phyloP scores from a whole-genome alignment of 2,797 vertebrate genomes.

The Salmo trutta region DNA sequence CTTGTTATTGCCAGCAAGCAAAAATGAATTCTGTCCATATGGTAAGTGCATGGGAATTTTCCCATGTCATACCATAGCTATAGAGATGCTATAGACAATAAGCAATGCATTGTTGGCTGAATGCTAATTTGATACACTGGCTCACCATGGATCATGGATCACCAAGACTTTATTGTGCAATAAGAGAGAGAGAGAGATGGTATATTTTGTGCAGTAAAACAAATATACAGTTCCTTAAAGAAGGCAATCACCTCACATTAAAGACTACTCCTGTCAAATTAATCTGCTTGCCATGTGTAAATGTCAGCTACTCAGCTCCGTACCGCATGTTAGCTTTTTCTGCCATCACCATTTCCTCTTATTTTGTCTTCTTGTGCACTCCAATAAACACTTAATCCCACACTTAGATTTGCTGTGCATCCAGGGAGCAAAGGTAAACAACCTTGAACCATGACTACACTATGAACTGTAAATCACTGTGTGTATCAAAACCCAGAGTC shows the following conservation, averaged over 20 bases:
- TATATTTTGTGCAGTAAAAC: neutral
- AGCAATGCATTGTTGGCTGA: slow-evolving; percentile 35
- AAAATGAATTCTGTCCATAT: neutral
- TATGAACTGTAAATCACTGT: slow-evolving; percentile 17
- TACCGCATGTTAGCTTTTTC: slow-evolving; percentile 29
- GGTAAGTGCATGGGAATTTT: no score
- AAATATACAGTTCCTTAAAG: neutral
- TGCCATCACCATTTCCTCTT: slow-evolving; percentile 10
- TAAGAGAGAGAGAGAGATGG: no score
- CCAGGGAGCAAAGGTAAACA: slow-evolving; percentile 15
- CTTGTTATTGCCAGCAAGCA: neutral
- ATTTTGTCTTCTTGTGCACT: neutral
- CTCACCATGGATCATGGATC: no score
- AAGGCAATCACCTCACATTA: neutral
- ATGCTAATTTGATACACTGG: neutral
- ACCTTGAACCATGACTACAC: slow-evolving; percentile 36
- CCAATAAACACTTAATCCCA: slow-evolving; percentile 18
- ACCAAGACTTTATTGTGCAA: no score
- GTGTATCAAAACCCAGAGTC: no score
- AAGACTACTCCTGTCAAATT: slow-evolving; percentile 18
- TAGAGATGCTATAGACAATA: slow-evolving; percentile 14
- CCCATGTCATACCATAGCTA: neutral
- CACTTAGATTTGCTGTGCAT: slow-evolving; percentile 39
- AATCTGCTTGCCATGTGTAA: slow-evolving; percentile 53
- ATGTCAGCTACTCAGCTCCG: slow-evolving; percentile 36